Evolutionary conservation across 2,797 vertebrate species (phyloP).

Genomic region (Lemur catta): DNA sequence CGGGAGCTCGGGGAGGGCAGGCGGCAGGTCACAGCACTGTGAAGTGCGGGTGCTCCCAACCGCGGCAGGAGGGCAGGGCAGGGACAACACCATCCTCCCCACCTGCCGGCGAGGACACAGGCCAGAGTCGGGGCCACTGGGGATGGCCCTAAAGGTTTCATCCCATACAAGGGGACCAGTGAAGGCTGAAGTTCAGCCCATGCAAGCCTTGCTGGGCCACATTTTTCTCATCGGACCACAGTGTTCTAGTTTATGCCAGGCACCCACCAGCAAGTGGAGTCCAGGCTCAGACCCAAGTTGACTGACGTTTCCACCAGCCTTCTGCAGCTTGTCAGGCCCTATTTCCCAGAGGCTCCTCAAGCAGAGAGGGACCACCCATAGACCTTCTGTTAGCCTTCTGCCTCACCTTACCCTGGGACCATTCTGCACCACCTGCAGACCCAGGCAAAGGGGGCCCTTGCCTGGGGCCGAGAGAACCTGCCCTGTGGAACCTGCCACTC

Average conservation of each 20-base stretch:
- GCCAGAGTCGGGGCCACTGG: not conserved
- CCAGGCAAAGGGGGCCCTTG: not conserved
- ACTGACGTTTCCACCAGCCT: rapidly evolving
- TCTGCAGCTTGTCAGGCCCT: not conserved
- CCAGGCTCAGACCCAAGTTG: not conserved
- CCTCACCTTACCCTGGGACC: not conserved
- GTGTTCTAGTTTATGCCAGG: not conserved
- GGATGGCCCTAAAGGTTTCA: not conserved
- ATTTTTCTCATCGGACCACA: not conserved
- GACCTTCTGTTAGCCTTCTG: not conserved
- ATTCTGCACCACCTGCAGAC: not conserved
- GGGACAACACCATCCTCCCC: rapidly evolving
- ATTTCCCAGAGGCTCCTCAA: not conserved
- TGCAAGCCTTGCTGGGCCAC: not conserved
- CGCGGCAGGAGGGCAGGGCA: rapidly evolving
- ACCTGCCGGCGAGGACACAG: not conserved
- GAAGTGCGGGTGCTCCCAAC: not conserved
- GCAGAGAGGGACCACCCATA: not conserved
- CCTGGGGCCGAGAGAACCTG: not conserved
- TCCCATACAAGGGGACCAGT: not conserved
- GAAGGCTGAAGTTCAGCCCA: not conserved
- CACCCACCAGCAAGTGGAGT: not conserved
- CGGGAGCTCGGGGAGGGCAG: not conserved
- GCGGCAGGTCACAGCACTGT: rapidly evolving
- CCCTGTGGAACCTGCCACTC: not conserved